phyloP scores from a whole-genome alignment of 2,797 vertebrate species.

The Podarcis siculus region DNA sequence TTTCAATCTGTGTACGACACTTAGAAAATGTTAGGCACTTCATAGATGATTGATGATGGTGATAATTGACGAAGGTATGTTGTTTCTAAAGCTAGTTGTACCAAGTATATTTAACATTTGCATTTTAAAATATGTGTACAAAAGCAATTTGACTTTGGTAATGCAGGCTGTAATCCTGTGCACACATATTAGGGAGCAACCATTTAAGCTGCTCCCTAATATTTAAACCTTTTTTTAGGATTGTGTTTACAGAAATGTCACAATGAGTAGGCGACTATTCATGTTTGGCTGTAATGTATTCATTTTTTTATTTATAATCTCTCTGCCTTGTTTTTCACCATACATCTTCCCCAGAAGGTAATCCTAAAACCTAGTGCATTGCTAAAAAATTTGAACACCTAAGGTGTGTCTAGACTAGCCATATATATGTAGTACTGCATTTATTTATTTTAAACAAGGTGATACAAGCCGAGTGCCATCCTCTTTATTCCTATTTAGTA shows the following conservation, averaged over 20 bases:
- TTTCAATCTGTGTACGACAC: background rate
- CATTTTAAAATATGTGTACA: background rate
- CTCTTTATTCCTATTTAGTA: background rate
- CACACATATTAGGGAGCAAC: background rate
- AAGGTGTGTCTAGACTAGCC: background rate
- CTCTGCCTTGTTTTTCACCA: constrained; percentile 27
- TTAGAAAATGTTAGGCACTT: background rate
- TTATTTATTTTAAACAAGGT: background rate
- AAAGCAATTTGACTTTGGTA: background rate
- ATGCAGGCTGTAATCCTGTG: background rate
- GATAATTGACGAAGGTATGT: background rate
- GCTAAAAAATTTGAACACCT: constrained; percentile 36
- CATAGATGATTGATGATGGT: background rate
- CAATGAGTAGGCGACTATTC: background rate
- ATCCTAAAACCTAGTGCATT: constrained; percentile 43
- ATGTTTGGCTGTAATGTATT: constrained; percentile 9
- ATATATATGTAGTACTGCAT: background rate
- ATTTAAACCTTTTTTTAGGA: background rate
- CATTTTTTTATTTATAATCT: constrained; percentile 51
- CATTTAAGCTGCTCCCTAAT: background rate
- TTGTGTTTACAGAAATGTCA: background rate
- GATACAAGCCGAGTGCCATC: background rate
- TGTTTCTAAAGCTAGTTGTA: background rate
- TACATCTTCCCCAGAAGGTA: constrained; percentile 70
- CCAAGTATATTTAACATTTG: background rate